Conservation (phyloP, 1,140 invertebrate species). For the Probaryconus sp. region DNA sequence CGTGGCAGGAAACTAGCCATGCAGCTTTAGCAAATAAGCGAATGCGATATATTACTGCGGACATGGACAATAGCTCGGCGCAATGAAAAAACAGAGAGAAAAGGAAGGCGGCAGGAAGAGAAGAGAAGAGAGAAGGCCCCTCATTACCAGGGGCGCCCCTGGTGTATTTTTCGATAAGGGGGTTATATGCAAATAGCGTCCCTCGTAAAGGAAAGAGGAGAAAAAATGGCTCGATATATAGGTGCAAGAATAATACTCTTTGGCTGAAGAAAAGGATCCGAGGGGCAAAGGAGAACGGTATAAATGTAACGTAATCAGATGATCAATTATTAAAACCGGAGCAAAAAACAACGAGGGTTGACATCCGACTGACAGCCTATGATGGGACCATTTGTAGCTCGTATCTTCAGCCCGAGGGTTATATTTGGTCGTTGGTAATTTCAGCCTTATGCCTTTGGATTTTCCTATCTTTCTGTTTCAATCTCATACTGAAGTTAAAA, state of each 20-base stretch:
- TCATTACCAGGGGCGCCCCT: conserved; percentile 75
- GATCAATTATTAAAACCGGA: conserved; percentile 77
- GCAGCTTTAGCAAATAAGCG: conserved; percentile 66
- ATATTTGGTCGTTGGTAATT: conserved; percentile 56
- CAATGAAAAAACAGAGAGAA: conserved; percentile 71
- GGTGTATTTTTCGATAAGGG: conserved; percentile 77
- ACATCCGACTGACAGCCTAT: conserved; percentile 72
- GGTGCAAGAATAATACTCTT: conserved; percentile 73
- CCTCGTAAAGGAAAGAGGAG: conserved; percentile 62
- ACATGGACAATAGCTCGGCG: conserved; percentile 68
- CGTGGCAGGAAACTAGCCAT: conserved; percentile 62
- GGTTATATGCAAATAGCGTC: conserved; percentile 76
- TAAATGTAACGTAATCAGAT: conserved; percentile 78
- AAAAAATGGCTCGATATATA: conserved; percentile 68
- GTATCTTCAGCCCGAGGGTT: conserved; percentile 55
- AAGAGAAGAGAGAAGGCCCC: conserved; percentile 61
- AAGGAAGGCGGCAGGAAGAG: conserved; percentile 59
- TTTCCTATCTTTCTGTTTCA: conserved; percentile 38
- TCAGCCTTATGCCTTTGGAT: conserved; percentile 33
- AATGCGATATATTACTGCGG: conserved; percentile 65
- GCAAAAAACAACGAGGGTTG: conserved; percentile 78
- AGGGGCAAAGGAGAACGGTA: conserved; percentile 62
- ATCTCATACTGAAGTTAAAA: conserved; percentile 55
- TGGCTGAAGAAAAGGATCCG: conserved; percentile 50
- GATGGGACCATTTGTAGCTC: conserved; percentile 57